These are phyloP conservation scores for Urocitellus parryii DNA, from an alignment of 2,113 vertebrate genomes.

Conservation along the genomic window DNA sequence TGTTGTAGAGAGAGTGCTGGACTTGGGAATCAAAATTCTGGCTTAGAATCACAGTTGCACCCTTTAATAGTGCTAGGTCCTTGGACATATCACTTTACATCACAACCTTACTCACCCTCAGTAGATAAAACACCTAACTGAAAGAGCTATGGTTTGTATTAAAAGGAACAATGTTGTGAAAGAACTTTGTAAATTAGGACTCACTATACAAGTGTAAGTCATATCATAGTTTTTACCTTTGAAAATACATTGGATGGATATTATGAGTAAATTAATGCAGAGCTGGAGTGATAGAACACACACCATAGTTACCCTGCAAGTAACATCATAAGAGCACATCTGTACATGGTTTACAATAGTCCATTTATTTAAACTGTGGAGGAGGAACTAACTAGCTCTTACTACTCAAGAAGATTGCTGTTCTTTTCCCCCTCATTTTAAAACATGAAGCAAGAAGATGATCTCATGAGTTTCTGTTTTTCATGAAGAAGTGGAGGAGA, in stretches of 20 bases:
- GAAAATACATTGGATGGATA: background rate
- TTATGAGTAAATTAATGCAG: background rate
- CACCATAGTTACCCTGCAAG: background rate
- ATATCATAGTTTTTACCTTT: constrained; percentile 29
- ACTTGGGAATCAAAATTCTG: constrained; percentile 1
- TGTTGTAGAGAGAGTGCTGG: background rate
- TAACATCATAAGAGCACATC: background rate
- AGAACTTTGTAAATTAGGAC: constrained; percentile 54
- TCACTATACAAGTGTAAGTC: background rate
- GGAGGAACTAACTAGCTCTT: constrained; percentile 1
- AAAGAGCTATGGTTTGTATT: background rate
- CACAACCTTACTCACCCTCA: background rate
- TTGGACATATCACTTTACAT: background rate
- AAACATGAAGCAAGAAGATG: background rate
- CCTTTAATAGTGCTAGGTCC: background rate
- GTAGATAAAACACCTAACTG: background rate
- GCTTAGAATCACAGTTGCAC: constrained; percentile 20
- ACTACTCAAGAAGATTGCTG: background rate
- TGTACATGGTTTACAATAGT: background rate
- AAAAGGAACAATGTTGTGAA: constrained; percentile 22
- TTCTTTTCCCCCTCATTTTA: background rate
- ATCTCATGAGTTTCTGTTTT: constrained; percentile 44
- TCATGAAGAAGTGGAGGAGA: background rate
- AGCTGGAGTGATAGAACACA: background rate
- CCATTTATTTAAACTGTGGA: background rate